These are phyloP conservation scores for Lamellibrachia columna DNA, from an alignment of 2,888 invertebrate genomes.

Conservation along the genomic window DNA sequence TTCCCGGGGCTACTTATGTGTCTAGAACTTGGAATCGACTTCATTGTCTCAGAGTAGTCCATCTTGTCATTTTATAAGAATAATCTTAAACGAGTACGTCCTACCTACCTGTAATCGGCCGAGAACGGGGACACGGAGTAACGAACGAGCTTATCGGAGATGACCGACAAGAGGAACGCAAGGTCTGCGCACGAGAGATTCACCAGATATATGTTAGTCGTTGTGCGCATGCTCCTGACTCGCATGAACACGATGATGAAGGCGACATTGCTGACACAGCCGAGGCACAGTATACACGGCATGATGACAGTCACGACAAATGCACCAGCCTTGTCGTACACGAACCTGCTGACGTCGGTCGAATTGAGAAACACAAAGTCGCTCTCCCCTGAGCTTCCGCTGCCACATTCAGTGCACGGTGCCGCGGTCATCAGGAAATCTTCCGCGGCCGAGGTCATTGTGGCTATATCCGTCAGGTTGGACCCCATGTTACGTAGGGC, in stretches of 20 bases:
- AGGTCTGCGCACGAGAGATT: constrained; percentile 6
- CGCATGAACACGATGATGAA: constrained; percentile 14
- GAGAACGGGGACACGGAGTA: constrained; percentile 18
- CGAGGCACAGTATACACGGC: not conserved
- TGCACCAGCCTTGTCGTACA: not conserved
- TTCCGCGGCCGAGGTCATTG: not conserved
- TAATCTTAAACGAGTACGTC: not conserved
- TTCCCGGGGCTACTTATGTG: not conserved
- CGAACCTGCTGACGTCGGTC: not conserved
- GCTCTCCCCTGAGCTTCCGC: not conserved
- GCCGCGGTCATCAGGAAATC: not conserved
- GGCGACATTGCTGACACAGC: constrained; percentile 4
- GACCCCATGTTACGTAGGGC: not conserved
- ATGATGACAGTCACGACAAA: not conserved
- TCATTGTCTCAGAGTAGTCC: no score
- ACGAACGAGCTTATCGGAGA: constrained; percentile 7
- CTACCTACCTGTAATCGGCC: constrained; percentile 14
- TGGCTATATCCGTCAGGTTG: not conserved
- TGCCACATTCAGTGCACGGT: not conserved
- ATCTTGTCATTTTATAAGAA: not conserved
- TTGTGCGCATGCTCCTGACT: not conserved
- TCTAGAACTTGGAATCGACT: not conserved
- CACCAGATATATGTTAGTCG: constrained; percentile 16
- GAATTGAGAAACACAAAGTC: not conserved
- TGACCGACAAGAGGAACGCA: not conserved